Percentiles rank a stretch among this genome's conserved stretches.
phyloP scores from a whole-genome alignment of 2,888 invertebrate species.

The Meteorus cinctellus region DNA sequence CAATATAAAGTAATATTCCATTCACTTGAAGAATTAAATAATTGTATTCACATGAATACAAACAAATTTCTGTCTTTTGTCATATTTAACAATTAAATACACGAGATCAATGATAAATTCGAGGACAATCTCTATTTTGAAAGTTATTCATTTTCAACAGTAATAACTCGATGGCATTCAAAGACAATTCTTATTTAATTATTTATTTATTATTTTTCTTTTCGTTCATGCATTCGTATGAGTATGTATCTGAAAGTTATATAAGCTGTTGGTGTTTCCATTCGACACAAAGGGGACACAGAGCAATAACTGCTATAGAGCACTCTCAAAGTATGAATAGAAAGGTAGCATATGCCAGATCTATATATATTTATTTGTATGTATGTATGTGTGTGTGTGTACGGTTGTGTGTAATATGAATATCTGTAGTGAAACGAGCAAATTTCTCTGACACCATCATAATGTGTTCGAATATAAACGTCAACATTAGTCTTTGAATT shows the following conservation, averaged over 20 bases:
- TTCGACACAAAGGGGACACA: conserved; percentile 5
- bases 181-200: not conserved
- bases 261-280: not conserved
- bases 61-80: no score
- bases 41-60: no score
- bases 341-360: not conserved
- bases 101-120: not conserved
- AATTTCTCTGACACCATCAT: conserved; percentile 3
- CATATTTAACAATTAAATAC: not conserved
- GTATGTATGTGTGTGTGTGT: not conserved
- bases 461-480: not conserved
- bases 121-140: not conserved
- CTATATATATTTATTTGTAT: not conserved
- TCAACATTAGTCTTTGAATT: not conserved
- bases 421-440: not conserved
- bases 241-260: not conserved
- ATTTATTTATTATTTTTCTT: not conserved
- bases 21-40: no score
- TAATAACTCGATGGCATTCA: not conserved
- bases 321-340: conserved; percentile 9
- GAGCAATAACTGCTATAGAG: conserved; percentile 1
- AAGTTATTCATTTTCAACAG: not conserved
- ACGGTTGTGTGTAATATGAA: not conserved
- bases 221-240: not conserved
- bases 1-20: no score